phyloP scores from a whole-genome alignment of 37 sponge, comb jelly and placozoan genomes.

The Bolinopsis microptera region DNA sequence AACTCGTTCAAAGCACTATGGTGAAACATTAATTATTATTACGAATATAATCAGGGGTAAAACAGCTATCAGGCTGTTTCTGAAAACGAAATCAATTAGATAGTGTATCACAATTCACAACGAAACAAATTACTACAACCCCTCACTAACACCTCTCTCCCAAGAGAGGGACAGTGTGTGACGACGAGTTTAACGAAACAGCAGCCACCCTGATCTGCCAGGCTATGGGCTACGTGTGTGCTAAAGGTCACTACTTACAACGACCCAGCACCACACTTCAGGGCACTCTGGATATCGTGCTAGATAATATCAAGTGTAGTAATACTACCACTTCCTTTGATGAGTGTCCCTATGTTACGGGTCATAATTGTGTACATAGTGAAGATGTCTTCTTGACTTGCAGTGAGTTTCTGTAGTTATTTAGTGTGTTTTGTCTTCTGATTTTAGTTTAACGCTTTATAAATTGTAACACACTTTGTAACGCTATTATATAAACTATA shows the following conservation, averaged over 20 bases:
- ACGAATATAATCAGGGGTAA: no score
- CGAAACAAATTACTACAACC: no score
- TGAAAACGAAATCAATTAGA: no score
- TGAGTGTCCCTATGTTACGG: background rate
- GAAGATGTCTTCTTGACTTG: background rate
- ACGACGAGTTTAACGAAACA: background rate
- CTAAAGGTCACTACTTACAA: background rate
- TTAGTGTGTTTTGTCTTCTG: background rate
- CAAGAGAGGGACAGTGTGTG: slow-evolving; percentile 26
- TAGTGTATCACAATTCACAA: no score
- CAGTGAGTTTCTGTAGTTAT: slow-evolving; percentile 11
- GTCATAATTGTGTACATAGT: background rate
- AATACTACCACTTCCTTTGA: background rate
- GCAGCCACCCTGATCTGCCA: slow-evolving; percentile 31
- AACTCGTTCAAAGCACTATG: no score
- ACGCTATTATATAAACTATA: background rate
- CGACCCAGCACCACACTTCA: background rate
- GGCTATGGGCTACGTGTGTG: slow-evolving; percentile 20
- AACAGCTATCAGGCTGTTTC: no score
- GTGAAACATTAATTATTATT: no score
- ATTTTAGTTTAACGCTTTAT: no score
- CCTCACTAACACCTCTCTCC: background rate
- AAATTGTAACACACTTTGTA: no score
- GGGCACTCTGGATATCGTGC: background rate
- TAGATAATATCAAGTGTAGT: background rate